Conservation (phyloP, 2,113 vertebrate genomes). For the Sinocyclocheilus anshuiensis region DNA sequence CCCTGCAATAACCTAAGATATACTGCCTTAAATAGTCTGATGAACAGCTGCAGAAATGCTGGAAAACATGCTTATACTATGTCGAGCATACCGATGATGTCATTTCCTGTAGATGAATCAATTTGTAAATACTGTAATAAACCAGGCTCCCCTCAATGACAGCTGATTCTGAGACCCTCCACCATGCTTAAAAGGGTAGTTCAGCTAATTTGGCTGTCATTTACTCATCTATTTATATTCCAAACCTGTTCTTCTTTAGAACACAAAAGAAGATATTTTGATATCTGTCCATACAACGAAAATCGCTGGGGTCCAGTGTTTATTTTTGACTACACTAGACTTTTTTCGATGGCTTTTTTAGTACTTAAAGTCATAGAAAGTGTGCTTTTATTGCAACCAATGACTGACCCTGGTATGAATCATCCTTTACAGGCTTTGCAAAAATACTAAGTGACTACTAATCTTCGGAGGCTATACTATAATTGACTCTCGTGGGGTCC, state of each 20-base stretch:
- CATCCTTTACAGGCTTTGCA: conserved; percentile 4
- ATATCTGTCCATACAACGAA: not conserved
- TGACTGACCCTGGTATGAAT: not conserved
- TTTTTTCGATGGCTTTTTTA: not conserved
- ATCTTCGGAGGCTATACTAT: conserved; percentile 24
- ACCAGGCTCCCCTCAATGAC: not conserved
- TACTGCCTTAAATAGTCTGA: conserved; percentile 19
- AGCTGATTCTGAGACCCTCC: not conserved
- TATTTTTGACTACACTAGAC: too few species aligned
- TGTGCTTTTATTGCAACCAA: not conserved
- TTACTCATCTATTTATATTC: not conserved
- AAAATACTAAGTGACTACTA: not conserved
- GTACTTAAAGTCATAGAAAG: not conserved
- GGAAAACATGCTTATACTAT: not conserved
- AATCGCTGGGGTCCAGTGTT: not conserved
- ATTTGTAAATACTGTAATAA: conserved; percentile 30
- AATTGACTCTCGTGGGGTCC: conserved; percentile 9
- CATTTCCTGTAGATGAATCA: conserved; percentile 7
- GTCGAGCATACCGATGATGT: not conserved
- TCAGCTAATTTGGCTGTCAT: not conserved
- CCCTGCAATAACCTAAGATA: not conserved
- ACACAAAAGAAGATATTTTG: not conserved
- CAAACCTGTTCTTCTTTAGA: not conserved
- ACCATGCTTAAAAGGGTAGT: not conserved
- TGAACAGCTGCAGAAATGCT: not conserved